A percentile compares a stretch with the other conserved stretches of the same genome.
Conservation (phyloP, 2,888 invertebrate genomes). For the Campopleginae sp. region DNA sequence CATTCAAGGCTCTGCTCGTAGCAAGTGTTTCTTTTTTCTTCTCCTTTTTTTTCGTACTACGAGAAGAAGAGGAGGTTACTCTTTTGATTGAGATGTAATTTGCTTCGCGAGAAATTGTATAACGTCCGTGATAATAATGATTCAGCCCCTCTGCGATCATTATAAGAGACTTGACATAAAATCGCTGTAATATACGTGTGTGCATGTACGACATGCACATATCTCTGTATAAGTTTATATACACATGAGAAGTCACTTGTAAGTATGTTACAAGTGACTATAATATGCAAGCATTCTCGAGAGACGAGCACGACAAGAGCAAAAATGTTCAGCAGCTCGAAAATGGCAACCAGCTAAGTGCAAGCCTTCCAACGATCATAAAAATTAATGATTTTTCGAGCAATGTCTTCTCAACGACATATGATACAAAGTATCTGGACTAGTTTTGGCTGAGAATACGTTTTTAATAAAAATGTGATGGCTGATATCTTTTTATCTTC, state of each 20-base stretch:
- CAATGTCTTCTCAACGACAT: constrained; percentile 24
- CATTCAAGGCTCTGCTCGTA: constrained; percentile 61
- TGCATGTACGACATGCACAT: constrained; percentile 13
- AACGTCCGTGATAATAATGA: constrained; percentile 65
- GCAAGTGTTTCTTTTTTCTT: constrained; percentile 12
- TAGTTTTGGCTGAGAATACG: constrained; percentile 17
- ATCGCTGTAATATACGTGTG: constrained; percentile 35
- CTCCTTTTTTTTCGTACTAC: background rate
- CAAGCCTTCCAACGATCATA: constrained; percentile 30
- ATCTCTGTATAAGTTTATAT: constrained; percentile 3
- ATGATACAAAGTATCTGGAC: constrained; percentile 33
- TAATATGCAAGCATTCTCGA: constrained; percentile 21
- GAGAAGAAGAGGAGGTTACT: constrained; percentile 27
- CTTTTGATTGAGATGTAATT: constrained; percentile 68
- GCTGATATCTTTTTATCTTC: too few relatives aligned
- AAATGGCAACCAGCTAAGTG: background rate
- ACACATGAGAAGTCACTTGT: background rate
- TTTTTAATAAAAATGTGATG: background rate
- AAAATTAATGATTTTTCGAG: constrained; percentile 42
- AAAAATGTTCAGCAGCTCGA: constrained; percentile 10
- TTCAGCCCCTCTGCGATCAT: constrained; percentile 58
- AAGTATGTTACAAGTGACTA: constrained; percentile 15
- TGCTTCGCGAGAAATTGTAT: constrained; percentile 66
- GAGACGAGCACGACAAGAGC: constrained; percentile 14
- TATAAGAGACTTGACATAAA: constrained; percentile 47